Conservation (phyloP, 2,797 vertebrate species). For the Gymnothorax reevesii region DNA sequence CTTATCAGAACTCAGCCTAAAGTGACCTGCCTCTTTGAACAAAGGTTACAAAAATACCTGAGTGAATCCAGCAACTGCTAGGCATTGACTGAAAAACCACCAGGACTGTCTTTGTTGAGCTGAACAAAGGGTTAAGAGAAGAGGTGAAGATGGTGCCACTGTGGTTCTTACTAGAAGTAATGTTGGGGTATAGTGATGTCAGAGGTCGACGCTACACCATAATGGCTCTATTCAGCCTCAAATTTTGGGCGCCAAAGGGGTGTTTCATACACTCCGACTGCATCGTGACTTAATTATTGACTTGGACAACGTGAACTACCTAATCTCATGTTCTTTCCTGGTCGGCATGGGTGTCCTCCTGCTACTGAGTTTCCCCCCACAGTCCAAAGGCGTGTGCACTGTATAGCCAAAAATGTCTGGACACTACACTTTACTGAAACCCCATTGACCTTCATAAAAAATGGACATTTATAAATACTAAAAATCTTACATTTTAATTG, state of each 20-base stretch:
- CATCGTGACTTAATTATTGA: background rate
- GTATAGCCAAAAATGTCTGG: too few relatives aligned
- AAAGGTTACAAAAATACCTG: too few relatives aligned
- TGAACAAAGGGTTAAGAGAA: background rate
- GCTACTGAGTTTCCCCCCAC: too few relatives aligned
- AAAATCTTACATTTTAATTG: too few relatives aligned
- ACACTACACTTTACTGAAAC: too few relatives aligned
- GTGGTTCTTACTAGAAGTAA: background rate
- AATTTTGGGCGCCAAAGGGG: background rate
- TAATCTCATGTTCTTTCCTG: background rate
- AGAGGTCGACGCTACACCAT: background rate
- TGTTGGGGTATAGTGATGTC: background rate
- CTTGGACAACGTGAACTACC: background rate
- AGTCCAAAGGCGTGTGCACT: too few relatives aligned
- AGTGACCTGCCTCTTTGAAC: too few relatives aligned
- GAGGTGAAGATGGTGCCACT: background rate
- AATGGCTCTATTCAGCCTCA: background rate
- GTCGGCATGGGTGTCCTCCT: background rate
- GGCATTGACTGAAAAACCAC: background rate
- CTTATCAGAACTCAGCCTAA: too few relatives aligned
- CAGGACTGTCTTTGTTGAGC: background rate
- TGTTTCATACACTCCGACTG: background rate
- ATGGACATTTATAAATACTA: too few relatives aligned
- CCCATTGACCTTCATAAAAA: too few relatives aligned
- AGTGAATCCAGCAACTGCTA: background rate